Base-by-base conservation (phyloP, 2,888 invertebrate species). In the Epirrita christyi region DNA sequence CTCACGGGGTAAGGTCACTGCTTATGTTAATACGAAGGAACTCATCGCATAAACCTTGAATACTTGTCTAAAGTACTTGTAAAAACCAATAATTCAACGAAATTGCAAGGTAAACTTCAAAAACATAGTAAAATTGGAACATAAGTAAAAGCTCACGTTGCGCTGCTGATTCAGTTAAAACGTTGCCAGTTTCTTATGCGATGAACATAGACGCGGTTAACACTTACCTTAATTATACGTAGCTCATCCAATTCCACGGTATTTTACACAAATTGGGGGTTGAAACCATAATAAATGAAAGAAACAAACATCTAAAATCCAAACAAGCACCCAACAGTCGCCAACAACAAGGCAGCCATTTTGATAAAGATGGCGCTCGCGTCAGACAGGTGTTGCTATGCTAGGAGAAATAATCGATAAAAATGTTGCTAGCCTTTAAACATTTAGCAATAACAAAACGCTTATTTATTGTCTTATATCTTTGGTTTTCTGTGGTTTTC, bases 311-410 rank as follows among this genome's bases (percentile, higher is more conserved):
- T 45, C 75, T 87, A 85, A 83, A 81, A 81, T 70, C 76, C 75
- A 88, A 87, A 90, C 89, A 88, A 89, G 88, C 85, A 83, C 85
- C 82, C 85, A 85, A 84, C 87, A 88, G 81, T 89, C 86, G 80
- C 89, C 84, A 92, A 88, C 88, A 91, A 92, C 91, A 92, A 86
- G 88, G 85, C 85, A 86, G 90, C 91, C 91, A 92, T 92, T 78
- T 90, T 88, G 76, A 70, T 70, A 72, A 82, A 85, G 76, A 87
- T 86, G 86, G 86, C 85, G 82, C 69, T 65, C 60, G 32, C 32
- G 9, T n/a, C 37, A 38, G 49, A 54, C 44, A 44, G 61, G 56
- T 64, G 57, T 77, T 78, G 70, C 76, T 21, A 21, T 2, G 21
- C n/a, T 70, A 73, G 44, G 60, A 6, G 63, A 54, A 9, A 37